Evolutionary conservation across 2,888 invertebrate genomes (phyloP), one percentile per base, ranked within the genome.

Genomic region (Leptarthrus brevirostris): DNA sequence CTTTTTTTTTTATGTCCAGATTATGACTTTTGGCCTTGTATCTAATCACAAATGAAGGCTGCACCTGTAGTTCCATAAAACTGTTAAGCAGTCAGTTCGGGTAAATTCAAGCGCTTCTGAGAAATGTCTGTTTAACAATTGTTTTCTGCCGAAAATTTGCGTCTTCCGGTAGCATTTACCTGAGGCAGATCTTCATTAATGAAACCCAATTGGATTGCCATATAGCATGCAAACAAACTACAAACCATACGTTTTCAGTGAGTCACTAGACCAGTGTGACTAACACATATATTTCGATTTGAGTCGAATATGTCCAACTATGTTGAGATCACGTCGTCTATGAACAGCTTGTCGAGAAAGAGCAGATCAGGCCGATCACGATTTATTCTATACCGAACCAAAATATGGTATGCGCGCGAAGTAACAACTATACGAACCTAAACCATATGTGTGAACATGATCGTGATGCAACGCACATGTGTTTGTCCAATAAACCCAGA

Each of bases 201-300:
- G 30, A 12, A 3, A 40, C 40, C 8, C 12, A n/a, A 40, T 12
- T 30, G n/a, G n/a, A 40, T 40, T 58, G 12, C 36, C 58, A 58
- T 58, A 58, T 16, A 58, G 22, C 58, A 58, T 36, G 36, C 58
- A 26, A 58, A 20, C 58, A 26, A 58, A 58, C 58, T 36, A 18
- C 36, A 58, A 36, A 5, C 30, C 8, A 3, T 8, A 30, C 30
- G 8, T 40, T 40, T 3, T 40, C 40, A 40, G 12, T 40, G 30
- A 30, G 40, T 40, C 40, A 40, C 12, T 12, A 0, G 12, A n/a
- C 12, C 12, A 40, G 40, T 3, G 40, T 40, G 40, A 40, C 40
- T 12, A 6, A 40, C 40, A 58, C 58, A 58, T 58, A 36, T 58
- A 16, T 34, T 36, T 40, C 3, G 40, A 40, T 30, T 30, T 30